These are phyloP conservation scores for Zaprionus kolodkinae DNA, from an alignment of 1,140 invertebrate species.

Conservation along the genomic window DNA sequence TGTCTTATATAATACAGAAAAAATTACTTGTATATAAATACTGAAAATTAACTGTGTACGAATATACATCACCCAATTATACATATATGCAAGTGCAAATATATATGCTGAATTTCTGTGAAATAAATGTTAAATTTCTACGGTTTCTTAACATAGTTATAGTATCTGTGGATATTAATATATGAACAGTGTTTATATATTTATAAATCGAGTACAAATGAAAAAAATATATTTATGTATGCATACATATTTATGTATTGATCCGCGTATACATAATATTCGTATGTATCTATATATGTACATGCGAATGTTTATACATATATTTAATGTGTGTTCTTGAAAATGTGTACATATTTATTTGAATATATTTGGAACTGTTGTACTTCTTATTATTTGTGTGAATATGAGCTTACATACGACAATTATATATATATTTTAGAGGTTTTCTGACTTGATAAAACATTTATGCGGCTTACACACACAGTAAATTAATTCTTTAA, in stretches of 20 bases:
- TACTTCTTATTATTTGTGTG: not conserved
- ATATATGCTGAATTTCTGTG: not conserved
- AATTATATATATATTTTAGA: not conserved
- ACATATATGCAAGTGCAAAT: constrained; percentile 1
- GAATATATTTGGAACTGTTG: not conserved
- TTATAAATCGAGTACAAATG: constrained; percentile 24
- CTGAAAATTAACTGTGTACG: not conserved
- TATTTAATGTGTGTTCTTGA: not conserved
- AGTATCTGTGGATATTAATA: not conserved
- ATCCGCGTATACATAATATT: constrained; percentile 28
- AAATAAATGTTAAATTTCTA: not conserved
- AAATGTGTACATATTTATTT: not conserved
- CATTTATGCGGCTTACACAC: not conserved
- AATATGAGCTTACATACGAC: not conserved
- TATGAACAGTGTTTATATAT: constrained; percentile 23
- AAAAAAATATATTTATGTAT: not conserved
- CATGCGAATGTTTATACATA: not conserved
- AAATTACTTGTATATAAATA: not conserved
- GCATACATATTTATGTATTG: constrained; percentile 20
- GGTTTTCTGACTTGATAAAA: not conserved
- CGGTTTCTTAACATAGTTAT: not conserved
- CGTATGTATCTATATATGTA: constrained; percentile 5
- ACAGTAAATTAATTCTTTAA: not conserved
- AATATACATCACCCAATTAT: not conserved
- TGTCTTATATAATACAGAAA: not conserved